Conservation (phyloP, 2,113 vertebrate genomes). For the Callopanchax toddi region DNA sequence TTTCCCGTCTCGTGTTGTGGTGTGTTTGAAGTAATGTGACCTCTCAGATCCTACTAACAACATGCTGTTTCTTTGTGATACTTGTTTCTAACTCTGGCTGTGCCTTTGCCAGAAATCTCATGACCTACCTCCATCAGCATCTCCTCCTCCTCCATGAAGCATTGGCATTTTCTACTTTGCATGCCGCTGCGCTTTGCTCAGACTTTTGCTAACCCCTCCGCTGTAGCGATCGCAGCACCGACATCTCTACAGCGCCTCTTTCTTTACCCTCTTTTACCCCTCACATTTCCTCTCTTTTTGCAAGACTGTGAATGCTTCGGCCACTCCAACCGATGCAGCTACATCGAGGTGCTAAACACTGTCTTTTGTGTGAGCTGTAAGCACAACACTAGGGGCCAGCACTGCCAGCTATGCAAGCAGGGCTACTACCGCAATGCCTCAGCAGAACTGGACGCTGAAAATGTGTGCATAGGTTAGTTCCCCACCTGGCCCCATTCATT, state of each 20-base stretch:
- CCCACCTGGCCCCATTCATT: constrained; percentile 57
- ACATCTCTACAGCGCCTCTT: constrained; percentile 63
- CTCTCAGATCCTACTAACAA: constrained; percentile 64
- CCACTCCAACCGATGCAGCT: constrained; percentile 99
- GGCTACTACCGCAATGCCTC: constrained; percentile 99
- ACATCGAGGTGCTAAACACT: constrained; percentile 98
- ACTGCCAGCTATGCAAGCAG: constrained; percentile 99
- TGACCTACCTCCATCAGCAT: constrained; percentile 23
- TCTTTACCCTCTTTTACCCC: constrained; percentile 48
- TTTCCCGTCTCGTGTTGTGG: constrained; percentile 61
- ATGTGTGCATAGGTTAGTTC: constrained; percentile 99
- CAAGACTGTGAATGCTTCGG: constrained; percentile 99
- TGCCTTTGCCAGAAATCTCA: constrained; percentile 69
- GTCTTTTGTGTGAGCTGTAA: constrained; percentile 99
- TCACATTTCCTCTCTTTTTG: constrained; percentile 78
- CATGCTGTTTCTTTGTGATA: constrained; percentile 74
- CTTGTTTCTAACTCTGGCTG: constrained; percentile 68
- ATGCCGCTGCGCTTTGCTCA: constrained; percentile 83
- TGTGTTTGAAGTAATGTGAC: constrained; percentile 81
- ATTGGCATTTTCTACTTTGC: constrained; percentile 82
- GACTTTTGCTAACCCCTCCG: constrained; percentile 69
- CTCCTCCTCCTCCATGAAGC: constrained; percentile 32
- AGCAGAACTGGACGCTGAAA: constrained; percentile 97
- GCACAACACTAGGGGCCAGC: constrained; percentile 99
- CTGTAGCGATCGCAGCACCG: constrained; percentile 58